Evolutionary conservation across 2,888 invertebrate species (phyloP).

Genomic region (Melanargia galathea): DNA sequence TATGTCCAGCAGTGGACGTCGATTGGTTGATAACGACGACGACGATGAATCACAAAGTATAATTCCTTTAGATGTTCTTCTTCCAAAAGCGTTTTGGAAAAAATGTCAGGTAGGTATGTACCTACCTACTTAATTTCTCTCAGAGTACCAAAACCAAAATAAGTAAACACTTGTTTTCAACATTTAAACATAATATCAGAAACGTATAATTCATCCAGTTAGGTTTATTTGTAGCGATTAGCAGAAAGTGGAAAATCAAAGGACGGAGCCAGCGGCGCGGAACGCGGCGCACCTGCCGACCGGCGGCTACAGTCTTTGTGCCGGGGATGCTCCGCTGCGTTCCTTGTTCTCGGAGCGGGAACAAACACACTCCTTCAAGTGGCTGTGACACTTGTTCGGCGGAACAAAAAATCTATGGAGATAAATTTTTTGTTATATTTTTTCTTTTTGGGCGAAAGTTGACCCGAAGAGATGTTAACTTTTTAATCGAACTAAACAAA

Average conservation of each 20-base stretch:
- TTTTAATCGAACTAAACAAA: no score
- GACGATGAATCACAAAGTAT: no score
- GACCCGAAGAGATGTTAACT: no score
- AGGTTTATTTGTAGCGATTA: conserved; percentile 51
- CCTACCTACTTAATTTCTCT: no score
- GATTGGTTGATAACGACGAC: no score
- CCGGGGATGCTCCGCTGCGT: conserved; percentile 6
- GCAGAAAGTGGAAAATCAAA: conserved; percentile 55
- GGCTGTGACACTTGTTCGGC: neutral
- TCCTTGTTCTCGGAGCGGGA: conserved; percentile 10
- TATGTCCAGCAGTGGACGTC: no score
- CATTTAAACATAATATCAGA: no score
- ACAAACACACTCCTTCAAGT: neutral
- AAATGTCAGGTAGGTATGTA: no score
- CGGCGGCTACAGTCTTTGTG: conserved; percentile 5
- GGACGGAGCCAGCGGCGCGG: conserved; percentile 42
- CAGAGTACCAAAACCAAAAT: no score
- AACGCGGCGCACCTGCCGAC: conserved; percentile 31
- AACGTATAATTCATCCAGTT: conserved; percentile 34
- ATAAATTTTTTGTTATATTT: neutral
- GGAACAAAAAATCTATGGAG: neutral
- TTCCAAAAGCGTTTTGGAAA: no score
- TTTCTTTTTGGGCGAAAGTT: neutral
- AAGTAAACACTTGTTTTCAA: no score
- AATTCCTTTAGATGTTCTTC: no score